Base-by-base conservation (phyloP, 2,113 vertebrate genomes). In the Bucco capensis region DNA sequence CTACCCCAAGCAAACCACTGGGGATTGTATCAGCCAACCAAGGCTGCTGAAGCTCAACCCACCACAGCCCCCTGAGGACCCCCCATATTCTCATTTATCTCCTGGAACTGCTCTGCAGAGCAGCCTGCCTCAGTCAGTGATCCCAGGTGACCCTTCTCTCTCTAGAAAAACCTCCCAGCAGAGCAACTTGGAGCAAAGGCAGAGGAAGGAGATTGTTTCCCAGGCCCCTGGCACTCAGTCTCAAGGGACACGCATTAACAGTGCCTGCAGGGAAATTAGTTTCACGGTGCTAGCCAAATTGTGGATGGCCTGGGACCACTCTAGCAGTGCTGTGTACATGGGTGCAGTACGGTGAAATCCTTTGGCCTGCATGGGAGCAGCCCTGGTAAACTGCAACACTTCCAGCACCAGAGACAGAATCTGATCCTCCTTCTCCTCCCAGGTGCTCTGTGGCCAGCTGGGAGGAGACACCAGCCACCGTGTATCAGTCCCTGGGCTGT, bases 391-490 rank as follows among this genome's bases (percentile, higher is more conserved):
- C 24, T 5, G 8, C 33, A 44, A 22, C 0, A 0, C 24, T 77
- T 76, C 50, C 53, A 79, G 67, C 15, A 9, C 9, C 1, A 0
- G 61, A 60, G 46, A 11, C 14, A 5, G 17, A 54, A 70, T 74
- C 51, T 1, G 3, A 38, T 37, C 13, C 42, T 12, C 22, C 11
- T 79, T 60, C n/a, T 5, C 9, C 5, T 18, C 25, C 18, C 0
- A 1, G 42, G 13, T 28, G 16, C 42, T 49, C 40, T 30, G 53
- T 64, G 38, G 44, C 62, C 0, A 0, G 14, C 44, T 80, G 50
- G 0, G 0, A 57, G 25, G 44, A 51, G 35, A 83, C 11, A 13
- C 4, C 51, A 50, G 67, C 10, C 56, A 16, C 30, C 0, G 1
- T 5, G 23, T 30, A 6, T 47, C 47, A 6, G 35, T 19, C 35